A percentile compares a stretch with the other conserved stretches of the same genome.
Conservation (phyloP, 1,140 invertebrate genomes). For the Bombus superbus region DNA sequence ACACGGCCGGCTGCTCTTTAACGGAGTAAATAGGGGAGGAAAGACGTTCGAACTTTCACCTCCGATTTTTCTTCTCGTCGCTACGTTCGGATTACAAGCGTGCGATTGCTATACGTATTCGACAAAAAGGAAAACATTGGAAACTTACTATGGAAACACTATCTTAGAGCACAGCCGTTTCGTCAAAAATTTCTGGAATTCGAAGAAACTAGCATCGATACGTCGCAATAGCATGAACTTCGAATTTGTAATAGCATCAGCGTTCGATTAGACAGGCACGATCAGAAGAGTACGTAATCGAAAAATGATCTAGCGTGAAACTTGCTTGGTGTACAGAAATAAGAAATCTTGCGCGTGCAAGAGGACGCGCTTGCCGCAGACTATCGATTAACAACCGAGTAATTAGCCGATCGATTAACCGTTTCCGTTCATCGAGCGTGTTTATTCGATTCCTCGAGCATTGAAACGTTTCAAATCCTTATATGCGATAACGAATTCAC, state of each 20-base stretch:
- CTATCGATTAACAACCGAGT: neutral
- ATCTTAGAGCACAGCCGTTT: no score
- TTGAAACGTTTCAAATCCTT: neutral
- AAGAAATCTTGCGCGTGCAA: neutral
- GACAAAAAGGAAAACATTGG: no score
- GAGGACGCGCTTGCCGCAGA: neutral
- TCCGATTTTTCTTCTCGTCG: neutral
- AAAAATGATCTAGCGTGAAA: no score
- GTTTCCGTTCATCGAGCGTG: neutral
- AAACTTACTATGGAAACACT: no score
- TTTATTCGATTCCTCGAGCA: neutral
- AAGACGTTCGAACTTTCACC: neutral
- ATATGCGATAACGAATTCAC: neutral
- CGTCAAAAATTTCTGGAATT: no score
- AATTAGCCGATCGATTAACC: neutral
- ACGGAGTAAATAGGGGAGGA: neutral
- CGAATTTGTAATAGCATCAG: no score
- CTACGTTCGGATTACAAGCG: neutral
- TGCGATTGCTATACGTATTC: no score
- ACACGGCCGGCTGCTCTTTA: neutral
- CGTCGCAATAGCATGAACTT: no score
- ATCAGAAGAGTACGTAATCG: no score
- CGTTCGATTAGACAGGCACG: no score
- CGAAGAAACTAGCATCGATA: no score
- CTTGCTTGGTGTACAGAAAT: neutral